A percentile compares a stretch with the other conserved stretches of the same genome.
Conservation (phyloP, 2,888 invertebrate genomes). For the Xestia sexstrigata region DNA sequence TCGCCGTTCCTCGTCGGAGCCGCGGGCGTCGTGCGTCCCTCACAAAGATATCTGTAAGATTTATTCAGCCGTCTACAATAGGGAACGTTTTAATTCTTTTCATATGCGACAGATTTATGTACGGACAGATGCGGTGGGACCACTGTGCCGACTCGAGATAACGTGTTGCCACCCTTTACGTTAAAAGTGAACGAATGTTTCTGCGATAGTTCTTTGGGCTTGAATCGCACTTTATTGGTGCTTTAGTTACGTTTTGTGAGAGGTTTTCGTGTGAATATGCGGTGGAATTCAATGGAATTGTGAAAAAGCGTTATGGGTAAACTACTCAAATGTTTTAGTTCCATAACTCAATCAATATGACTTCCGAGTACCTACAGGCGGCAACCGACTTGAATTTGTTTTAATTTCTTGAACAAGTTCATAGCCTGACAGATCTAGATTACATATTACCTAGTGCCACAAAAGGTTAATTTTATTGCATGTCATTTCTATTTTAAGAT, state of each 20-base stretch:
- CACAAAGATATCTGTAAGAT: conserved; percentile 90
- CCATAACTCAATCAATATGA: too few species aligned
- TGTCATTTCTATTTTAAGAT: conserved; percentile 7
- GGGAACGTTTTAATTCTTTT: conserved; percentile 90
- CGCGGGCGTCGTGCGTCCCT: conserved; percentile 85
- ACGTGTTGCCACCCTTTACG: conserved; percentile 80
- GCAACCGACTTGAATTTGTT: background rate
- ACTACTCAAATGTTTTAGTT: background rate
- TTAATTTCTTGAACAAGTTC: background rate
- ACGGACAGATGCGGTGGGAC: conserved; percentile 85
- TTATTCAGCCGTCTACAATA: conserved; percentile 89
- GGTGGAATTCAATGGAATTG: background rate
- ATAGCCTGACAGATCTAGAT: background rate
- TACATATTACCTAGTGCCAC: background rate
- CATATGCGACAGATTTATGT: conserved; percentile 90
- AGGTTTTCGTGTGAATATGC: conserved; percentile 42
- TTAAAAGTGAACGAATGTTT: conserved; percentile 70
- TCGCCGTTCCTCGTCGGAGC: conserved; percentile 88
- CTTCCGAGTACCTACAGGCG: background rate
- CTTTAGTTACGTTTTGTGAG: conserved; percentile 40
- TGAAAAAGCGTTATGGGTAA: background rate
- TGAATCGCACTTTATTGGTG: conserved; percentile 49
- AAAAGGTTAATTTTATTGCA: background rate
- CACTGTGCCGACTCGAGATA: conserved; percentile 76
- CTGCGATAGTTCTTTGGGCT: conserved; percentile 65